Evolutionary conservation across 2,888 invertebrate genomes (phyloP).

Genomic region (Priocnemis perturbator): DNA sequence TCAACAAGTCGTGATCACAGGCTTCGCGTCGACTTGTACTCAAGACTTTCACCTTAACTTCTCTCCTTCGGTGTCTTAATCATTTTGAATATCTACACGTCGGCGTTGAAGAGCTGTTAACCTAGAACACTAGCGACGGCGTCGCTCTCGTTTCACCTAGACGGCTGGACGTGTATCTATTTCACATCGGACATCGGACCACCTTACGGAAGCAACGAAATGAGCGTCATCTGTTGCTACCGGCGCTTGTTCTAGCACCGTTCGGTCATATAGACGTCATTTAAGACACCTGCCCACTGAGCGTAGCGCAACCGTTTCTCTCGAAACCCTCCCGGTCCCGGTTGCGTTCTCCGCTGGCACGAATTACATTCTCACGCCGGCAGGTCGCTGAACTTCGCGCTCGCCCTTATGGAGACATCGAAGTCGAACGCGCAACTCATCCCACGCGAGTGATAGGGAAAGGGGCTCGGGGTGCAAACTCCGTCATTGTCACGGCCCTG

Average conservation of each 20-base stretch:
- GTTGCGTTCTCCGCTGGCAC: background rate
- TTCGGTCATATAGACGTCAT: conserved; percentile 26
- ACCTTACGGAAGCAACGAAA: conserved; percentile 35
- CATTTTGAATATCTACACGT: too few species aligned
- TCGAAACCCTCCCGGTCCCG: background rate
- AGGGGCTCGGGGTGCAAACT: conserved; percentile 54
- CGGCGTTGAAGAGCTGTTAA: too few species aligned
- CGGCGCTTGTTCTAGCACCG: conserved; percentile 19
- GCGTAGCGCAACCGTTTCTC: background rate
- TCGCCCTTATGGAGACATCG: conserved; percentile 5
- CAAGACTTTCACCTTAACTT: too few species aligned
- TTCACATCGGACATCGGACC: conserved; percentile 44
- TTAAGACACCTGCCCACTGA: conserved; percentile 44
- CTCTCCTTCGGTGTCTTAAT: too few species aligned
- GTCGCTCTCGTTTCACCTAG: conserved; percentile 2
- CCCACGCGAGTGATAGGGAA: background rate
- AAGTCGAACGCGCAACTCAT: conserved; percentile 16
- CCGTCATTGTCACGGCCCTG: conserved; percentile 60
- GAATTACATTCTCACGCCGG: conserved; percentile 13
- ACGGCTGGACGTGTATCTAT: conserved; percentile 27
- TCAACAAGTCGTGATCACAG: too few species aligned
- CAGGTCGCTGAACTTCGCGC: background rate
- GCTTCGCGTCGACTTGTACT: too few species aligned
- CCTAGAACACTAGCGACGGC: too few species aligned
- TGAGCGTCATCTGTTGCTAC: conserved; percentile 41